Percentiles rank a stretch among this genome's conserved stretches.
These are phyloP conservation scores for Emesis furor DNA, from an alignment of 2,888 invertebrate species.

Conservation along the genomic window DNA sequence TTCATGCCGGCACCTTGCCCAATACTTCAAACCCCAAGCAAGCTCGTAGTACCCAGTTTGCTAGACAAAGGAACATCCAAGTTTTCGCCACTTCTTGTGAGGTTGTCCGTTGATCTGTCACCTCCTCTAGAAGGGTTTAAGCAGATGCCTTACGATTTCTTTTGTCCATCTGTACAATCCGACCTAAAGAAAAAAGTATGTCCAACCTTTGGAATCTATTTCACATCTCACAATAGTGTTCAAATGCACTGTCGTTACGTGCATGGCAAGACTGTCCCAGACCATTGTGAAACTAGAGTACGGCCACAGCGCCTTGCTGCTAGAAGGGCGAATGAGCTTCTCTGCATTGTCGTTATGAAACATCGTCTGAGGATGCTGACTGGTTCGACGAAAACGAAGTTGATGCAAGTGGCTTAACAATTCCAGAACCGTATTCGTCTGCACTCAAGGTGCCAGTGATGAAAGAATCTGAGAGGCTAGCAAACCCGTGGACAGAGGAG, in stretches of 20 bases:
- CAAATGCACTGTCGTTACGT: conserved; percentile 25
- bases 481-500: conserved; percentile 68
- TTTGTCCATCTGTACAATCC: conserved; percentile 29
- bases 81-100: conserved; percentile 35
- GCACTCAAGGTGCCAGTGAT: conserved; percentile 66
- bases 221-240: conserved; percentile 31
- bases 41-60: conserved; percentile 34
- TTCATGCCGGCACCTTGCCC: conserved; percentile 37
- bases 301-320: conserved; percentile 30
- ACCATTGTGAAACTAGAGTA: conserved; percentile 31
- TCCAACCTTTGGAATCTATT: conserved; percentile 29
- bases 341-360: conserved; percentile 28
- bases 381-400: conserved; percentile 27
- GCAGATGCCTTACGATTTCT: conserved; percentile 32
- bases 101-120: neutral
- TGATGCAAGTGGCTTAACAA: conserved; percentile 52
- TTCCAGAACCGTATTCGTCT: conserved; percentile 67
- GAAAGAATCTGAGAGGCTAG: conserved; percentile 61
- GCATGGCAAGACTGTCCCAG: conserved; percentile 27
- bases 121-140: conserved; percentile 33
- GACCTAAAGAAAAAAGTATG: neutral
- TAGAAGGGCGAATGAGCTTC: conserved; percentile 31
- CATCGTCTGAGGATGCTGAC: conserved; percentile 28
- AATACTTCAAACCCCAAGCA: conserved; percentile 33
- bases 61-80: conserved; percentile 35